Conservation (phyloP, 2,888 invertebrate species). For the Formica aserva region DNA sequence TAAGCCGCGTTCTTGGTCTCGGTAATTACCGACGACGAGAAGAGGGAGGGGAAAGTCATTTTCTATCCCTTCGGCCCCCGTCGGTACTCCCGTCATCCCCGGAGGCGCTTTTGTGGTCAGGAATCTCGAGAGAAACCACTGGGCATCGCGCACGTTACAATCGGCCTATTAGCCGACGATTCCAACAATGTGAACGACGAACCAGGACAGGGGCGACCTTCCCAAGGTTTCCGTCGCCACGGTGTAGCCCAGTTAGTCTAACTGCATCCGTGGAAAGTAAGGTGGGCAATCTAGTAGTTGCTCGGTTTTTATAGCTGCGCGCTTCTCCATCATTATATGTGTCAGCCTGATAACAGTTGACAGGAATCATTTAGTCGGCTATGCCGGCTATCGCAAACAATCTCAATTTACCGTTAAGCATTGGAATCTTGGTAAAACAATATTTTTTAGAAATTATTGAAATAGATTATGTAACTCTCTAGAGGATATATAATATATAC, state of each 20-base stretch:
- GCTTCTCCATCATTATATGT: neutral
- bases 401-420: neutral
- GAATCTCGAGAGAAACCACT: slow-evolving; percentile 75
- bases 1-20: slow-evolving; percentile 68
- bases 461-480: neutral
- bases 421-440: neutral
- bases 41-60: slow-evolving; percentile 25
- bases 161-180: slow-evolving; percentile 83
- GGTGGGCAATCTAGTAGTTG: slow-evolving; percentile 1
- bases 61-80: slow-evolving; percentile 60
- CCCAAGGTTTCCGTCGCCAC: slow-evolving; percentile 28
- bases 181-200: slow-evolving; percentile 77
- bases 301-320: neutral
- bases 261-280: slow-evolving; percentile 53
- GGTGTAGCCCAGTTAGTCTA: slow-evolving; percentile 52
- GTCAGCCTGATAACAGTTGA: neutral
- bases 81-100: slow-evolving; percentile 48
- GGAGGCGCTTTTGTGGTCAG: slow-evolving; percentile 76
- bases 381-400: neutral
- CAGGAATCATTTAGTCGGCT: neutral
- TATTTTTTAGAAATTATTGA: neutral
- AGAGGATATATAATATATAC: neutral
- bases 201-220: slow-evolving; percentile 75
- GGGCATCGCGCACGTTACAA: slow-evolving; percentile 76
- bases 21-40: slow-evolving; percentile 76